Percentiles rank a stretch among this genome's conserved stretches.
Conservation (phyloP, 1,140 invertebrate species). For the Eriocheir sinensis region DNA sequence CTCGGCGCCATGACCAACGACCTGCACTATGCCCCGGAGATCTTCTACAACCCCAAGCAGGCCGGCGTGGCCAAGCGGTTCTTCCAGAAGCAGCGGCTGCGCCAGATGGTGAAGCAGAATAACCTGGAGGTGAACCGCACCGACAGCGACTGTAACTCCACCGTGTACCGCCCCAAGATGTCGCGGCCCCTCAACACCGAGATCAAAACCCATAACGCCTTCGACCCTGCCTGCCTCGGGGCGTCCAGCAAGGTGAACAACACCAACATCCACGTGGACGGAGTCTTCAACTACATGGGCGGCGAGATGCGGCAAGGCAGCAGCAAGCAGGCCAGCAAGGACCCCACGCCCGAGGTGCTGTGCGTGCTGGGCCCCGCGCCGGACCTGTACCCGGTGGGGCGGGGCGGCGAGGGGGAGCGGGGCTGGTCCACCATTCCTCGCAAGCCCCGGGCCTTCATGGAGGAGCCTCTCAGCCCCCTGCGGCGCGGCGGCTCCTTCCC, state of each 20-base stretch:
- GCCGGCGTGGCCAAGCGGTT: slow-evolving; percentile 95
- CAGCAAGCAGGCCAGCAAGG: slow-evolving; percentile 76
- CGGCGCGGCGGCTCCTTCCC: slow-evolving; percentile 71
- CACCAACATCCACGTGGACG: slow-evolving; percentile 89
- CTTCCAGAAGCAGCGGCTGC: slow-evolving; percentile 92
- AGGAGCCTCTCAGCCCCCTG: slow-evolving; percentile 65
- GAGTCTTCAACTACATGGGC: slow-evolving; percentile 78
- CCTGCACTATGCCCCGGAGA: slow-evolving; percentile 83
- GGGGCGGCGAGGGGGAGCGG: slow-evolving; percentile 43
- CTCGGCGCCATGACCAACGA: slow-evolving; percentile 81
- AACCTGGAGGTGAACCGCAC: slow-evolving; percentile 87
- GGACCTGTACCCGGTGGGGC: slow-evolving; percentile 48
- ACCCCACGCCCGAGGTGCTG: slow-evolving; percentile 76
- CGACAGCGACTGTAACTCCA: slow-evolving; percentile 84
- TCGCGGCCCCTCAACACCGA: slow-evolving; percentile 86
- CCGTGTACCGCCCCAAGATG: slow-evolving; percentile 83
- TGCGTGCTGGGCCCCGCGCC: slow-evolving; percentile 77
- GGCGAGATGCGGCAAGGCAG: slow-evolving; percentile 59
- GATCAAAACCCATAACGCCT: slow-evolving; percentile 83
- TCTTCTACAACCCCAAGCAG: slow-evolving; percentile 96
- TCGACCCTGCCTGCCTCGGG: slow-evolving; percentile 76
- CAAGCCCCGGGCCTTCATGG: slow-evolving; percentile 63
- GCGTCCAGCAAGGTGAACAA: slow-evolving; percentile 87
- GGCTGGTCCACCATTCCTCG: slow-evolving; percentile 65
- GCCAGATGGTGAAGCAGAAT: slow-evolving; percentile 87